Evolutionary conservation across 2,888 invertebrate genomes (phyloP).

Genomic region (Aphidoletes aphidimyza): DNA sequence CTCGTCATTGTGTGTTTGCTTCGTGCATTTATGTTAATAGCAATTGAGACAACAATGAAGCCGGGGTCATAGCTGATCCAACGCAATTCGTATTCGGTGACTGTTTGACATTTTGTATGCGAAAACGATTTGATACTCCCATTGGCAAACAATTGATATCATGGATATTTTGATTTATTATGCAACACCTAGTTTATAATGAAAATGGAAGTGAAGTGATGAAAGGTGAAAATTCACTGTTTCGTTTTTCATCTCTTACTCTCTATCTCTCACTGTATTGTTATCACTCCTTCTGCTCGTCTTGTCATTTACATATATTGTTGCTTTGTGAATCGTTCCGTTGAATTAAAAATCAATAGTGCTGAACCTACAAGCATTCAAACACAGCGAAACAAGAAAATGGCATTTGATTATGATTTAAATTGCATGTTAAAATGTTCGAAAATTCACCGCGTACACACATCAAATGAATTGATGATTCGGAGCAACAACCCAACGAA

Average conservation of each 20-base stretch:
- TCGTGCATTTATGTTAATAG: background rate
- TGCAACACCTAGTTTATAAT: background rate
- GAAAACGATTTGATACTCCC: background rate
- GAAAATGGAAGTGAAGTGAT: background rate
- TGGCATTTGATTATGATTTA: background rate
- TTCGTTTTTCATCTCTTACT: too few species aligned
- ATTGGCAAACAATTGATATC: background rate
- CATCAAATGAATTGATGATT: background rate
- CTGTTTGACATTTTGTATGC: background rate
- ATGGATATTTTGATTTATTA: background rate
- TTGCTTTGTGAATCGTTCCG: too few species aligned
- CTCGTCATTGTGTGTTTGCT: too few species aligned
- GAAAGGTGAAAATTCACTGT: background rate
- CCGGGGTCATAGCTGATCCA: too few species aligned
- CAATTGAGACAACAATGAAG: background rate
- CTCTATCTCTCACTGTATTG: too few species aligned
- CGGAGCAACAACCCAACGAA: background rate
- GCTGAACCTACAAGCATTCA: too few species aligned
- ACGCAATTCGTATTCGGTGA: too few species aligned
- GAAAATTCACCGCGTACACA: too few species aligned
- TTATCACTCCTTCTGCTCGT: too few species aligned
- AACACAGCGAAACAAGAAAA: too few species aligned
- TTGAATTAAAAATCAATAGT: too few species aligned
- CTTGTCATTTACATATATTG: too few species aligned
- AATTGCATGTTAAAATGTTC: background rate